Evolutionary conservation across 2,888 invertebrate genomes (phyloP).

Genomic region (Morpho helenor): DNA sequence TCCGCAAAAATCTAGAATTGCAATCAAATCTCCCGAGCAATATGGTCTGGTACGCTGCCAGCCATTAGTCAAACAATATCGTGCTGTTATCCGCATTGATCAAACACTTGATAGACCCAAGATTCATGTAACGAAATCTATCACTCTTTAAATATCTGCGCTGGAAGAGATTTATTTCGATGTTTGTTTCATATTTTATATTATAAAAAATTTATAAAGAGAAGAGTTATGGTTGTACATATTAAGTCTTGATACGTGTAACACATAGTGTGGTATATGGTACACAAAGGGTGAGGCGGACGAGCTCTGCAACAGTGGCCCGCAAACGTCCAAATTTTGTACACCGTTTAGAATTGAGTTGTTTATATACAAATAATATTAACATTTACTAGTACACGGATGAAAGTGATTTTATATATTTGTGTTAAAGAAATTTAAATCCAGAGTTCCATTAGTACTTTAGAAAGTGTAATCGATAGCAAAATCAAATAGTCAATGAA

Average conservation of each 20-base stretch:
- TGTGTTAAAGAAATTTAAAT: not conserved
- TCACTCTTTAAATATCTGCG: slow-evolving; percentile 29
- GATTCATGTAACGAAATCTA: slow-evolving; percentile 27
- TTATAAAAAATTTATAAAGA: too few species aligned
- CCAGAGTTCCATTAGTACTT: slow-evolving; percentile 6
- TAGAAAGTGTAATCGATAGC: slow-evolving; percentile 34
- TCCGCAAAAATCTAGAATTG: slow-evolving; percentile 13
- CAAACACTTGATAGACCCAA: slow-evolving; percentile 38
- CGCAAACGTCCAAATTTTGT: too few species aligned
- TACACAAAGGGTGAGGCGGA: too few species aligned
- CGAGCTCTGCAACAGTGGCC: too few species aligned
- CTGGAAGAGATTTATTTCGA: slow-evolving; percentile 11
- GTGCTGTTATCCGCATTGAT: slow-evolving; percentile 41
- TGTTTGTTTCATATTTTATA: slow-evolving; percentile 1
- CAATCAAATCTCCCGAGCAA: slow-evolving; percentile 43
- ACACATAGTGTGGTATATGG: too few species aligned
- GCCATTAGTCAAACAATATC: slow-evolving; percentile 62
- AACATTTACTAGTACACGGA: too few species aligned
- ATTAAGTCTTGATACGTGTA: too few species aligned
- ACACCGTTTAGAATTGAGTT: too few species aligned
- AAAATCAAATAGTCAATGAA: slow-evolving; percentile 48
- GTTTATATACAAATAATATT: too few species aligned
- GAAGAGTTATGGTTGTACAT: too few species aligned
- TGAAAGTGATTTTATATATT: too few species aligned
- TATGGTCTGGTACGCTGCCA: slow-evolving; percentile 47